Conservation (phyloP, 2,113 vertebrate genomes). For the Nesogale talazaci region DNA sequence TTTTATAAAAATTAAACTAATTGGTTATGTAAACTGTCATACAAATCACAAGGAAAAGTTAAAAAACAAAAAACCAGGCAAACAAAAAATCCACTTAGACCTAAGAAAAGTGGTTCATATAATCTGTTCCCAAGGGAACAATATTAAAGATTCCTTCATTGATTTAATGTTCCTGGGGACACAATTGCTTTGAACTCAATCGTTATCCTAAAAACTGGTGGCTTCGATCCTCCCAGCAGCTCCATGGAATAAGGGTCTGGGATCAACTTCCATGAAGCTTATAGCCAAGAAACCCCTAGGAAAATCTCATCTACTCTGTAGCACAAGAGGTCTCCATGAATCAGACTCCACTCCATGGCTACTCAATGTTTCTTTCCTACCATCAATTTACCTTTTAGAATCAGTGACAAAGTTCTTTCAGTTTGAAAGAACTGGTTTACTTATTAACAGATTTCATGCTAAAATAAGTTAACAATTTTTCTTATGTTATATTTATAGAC, state of each 20-base stretch:
- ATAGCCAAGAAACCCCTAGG: no score
- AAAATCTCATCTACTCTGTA: no score
- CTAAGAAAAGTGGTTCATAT: neutral
- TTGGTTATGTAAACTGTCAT: no score
- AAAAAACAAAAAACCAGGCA: no score
- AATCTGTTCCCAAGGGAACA: neutral
- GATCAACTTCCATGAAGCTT: no score
- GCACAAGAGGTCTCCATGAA: neutral
- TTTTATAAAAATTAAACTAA: no score
- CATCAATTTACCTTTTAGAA: neutral
- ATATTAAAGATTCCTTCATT: neutral
- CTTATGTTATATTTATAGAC: neutral
- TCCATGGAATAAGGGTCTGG: no score
- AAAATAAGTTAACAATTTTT: neutral
- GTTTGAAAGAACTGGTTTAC: neutral
- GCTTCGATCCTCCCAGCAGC: neutral
- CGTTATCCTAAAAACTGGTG: neutral
- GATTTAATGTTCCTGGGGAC: no score
- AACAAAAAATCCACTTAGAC: no score
- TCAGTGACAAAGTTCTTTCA: neutral
- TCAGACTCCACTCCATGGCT: neutral
- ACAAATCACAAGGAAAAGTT: no score
- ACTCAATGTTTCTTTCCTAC: neutral
- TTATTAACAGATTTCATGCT: neutral
- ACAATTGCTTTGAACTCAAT: no score